Evolutionary conservation across 2,888 invertebrate genomes (phyloP), one percentile per base, ranked within the genome.

Genomic region (Drosophila longiperda): DNA sequence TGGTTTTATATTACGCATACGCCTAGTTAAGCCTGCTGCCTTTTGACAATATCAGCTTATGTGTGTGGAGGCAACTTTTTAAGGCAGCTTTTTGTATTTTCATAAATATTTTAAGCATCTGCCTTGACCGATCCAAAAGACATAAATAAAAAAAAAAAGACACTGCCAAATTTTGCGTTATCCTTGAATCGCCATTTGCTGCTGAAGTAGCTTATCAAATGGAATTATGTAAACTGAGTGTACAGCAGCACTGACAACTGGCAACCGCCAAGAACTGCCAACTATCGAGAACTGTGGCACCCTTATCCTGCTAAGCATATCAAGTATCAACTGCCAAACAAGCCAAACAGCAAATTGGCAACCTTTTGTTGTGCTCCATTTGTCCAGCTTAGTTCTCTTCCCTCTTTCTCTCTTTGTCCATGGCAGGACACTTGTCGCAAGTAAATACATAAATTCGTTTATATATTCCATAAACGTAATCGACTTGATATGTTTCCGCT

Each of bases 31-130:
- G 73, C 89, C 50, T 64, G 52, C 34, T 58, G 74, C 62, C 78
- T 77, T 66, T 72, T 70, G 75, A 73, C 85, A 78, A 82, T 75
- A 84, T 75, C 79, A 73, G 85, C 89, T 85, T 85, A 89, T 69
- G 58, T 59, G 34, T 38, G 23, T 52, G 53, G 34, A 48, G 52
- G 42, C 45, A 29, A 40, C 54, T 52, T 38, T 62, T 63, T 57
- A 53, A 60, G 60, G 54, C 50, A 57, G 71, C 78, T 84, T 77
- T 76, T 72, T 64, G 75, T 83, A 77, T 86, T 89, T 91, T 80
- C 78, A 89, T 89, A 89, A 89, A 89, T 91, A 91, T 88, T 89
- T 86, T 81, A 90, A 91, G 91, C 76, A 81, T 71, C 64, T 61
- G 65, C 71, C 57, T 55, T 33, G 58, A 71, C 53, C 87, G 66